A percentile compares a stretch with the other conserved stretches of the same genome.
These are phyloP conservation scores for Pitta sordida DNA, from an alignment of 2,113 vertebrate species.

Conservation along the genomic window DNA sequence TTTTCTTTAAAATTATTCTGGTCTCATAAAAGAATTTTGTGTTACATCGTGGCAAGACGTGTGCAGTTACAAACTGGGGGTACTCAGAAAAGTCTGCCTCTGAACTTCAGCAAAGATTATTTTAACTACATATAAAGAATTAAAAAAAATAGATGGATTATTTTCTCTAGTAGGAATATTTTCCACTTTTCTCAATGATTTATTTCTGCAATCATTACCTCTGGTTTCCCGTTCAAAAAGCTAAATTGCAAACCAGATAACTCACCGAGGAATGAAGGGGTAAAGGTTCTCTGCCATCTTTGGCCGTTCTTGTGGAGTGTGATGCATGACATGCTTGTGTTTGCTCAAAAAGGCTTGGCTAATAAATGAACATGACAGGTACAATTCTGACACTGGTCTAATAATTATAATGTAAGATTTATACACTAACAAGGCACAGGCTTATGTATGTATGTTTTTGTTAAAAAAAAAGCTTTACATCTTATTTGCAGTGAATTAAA, in stretches of 20 bases:
- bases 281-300: neutral
- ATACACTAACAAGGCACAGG: neutral
- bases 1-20: neutral
- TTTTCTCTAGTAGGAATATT: neutral
- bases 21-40: neutral
- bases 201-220: neutral
- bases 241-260: neutral
- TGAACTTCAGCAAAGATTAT: neutral
- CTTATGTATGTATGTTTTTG: neutral
- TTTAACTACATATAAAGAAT: neutral
- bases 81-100: neutral
- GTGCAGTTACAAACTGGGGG: neutral
- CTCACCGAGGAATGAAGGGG: neutral
- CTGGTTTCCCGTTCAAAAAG: neutral
- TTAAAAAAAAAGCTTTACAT: neutral
- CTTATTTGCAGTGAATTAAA: neutral
- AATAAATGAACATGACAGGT: neutral
- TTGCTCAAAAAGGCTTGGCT: neutral
- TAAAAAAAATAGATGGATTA: neutral
- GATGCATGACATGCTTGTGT: neutral
- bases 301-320: neutral
- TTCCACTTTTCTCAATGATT: neutral
- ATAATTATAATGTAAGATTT: neutral
- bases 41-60: neutral
- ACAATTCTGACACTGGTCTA: neutral